Conservation (phyloP, 2,888 invertebrate genomes). For the Caprella mutica region DNA sequence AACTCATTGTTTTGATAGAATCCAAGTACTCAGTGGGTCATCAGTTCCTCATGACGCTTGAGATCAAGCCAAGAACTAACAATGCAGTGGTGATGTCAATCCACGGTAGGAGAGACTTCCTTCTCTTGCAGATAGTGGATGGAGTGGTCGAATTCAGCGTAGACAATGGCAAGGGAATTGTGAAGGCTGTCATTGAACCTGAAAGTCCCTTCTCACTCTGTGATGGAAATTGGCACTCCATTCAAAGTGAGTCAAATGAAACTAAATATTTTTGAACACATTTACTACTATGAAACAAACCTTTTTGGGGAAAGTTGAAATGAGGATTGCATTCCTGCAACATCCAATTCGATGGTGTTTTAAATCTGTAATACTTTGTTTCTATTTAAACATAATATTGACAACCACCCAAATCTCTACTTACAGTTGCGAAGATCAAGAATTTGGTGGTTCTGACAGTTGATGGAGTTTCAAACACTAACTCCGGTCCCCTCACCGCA, state of each 20-base stretch:
- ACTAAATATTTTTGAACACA: no score
- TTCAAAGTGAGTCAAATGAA: conserved; percentile 44
- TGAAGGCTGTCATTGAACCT: conserved; percentile 57
- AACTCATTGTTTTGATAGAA: conserved; percentile 10
- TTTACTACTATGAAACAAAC: no score
- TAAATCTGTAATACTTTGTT: no score
- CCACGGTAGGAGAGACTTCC: conserved; percentile 67
- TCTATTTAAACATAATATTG: no score
- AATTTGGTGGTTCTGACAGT: conserved; percentile 79
- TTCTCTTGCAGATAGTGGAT: conserved; percentile 75
- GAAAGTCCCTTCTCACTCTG: conserved; percentile 61
- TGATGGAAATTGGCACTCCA: conserved; percentile 90
- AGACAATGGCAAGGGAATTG: conserved; percentile 69
- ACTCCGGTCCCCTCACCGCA: conserved; percentile 50
- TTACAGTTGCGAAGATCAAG: conserved; percentile 68
- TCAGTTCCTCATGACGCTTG: conserved; percentile 65
- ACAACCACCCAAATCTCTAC: no score
- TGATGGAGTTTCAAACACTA: conserved; percentile 62
- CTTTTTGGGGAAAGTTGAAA: not conserved
- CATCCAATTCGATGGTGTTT: no score
- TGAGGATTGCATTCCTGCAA: not conserved
- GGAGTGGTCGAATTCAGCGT: conserved; percentile 70
- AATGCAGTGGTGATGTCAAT: conserved; percentile 77
- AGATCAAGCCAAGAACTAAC: conserved; percentile 71
- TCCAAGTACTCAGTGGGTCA: conserved; percentile 60